phyloP scores from a whole-genome alignment of 2,113 vertebrate species.

The Muntiacus reevesi region DNA sequence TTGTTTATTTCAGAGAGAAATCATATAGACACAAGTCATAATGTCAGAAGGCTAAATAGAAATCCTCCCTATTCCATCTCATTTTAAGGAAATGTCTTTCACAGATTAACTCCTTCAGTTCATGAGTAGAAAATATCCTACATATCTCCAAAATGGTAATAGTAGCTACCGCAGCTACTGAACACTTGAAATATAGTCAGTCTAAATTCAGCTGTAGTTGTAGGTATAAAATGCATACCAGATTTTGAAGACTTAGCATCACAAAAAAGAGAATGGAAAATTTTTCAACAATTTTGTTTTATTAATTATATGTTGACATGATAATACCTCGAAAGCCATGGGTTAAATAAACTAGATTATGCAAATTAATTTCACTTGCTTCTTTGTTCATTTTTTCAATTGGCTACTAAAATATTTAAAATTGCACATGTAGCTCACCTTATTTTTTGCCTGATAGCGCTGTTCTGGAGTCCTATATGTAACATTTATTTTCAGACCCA shows the following conservation, averaged over 20 bases:
- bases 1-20: slow-evolving; percentile 57
- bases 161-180: not conserved
- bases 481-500: slow-evolving; percentile 12
- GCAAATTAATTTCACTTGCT: not conserved
- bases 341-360: not conserved
- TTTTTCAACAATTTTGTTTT: not conserved
- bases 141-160: not conserved
- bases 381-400: not conserved
- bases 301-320: not conserved
- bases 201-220: not conserved
- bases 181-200: not conserved
- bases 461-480: not conserved
- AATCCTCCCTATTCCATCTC: not conserved
- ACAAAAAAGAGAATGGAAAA: not conserved
- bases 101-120: not conserved
- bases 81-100: not conserved
- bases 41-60: not conserved
- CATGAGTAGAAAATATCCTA: not conserved
- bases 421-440: not conserved
- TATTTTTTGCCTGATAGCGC: not conserved
- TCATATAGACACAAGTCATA: not conserved
- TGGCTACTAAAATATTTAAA: not conserved
- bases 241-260: not conserved
- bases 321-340: not conserved
- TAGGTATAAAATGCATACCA: not conserved